Percentiles rank a stretch among this genome's conserved stretches.
phyloP scores from a whole-genome alignment of 2,888 invertebrate species.

The Hemicrepidius hirtus region DNA sequence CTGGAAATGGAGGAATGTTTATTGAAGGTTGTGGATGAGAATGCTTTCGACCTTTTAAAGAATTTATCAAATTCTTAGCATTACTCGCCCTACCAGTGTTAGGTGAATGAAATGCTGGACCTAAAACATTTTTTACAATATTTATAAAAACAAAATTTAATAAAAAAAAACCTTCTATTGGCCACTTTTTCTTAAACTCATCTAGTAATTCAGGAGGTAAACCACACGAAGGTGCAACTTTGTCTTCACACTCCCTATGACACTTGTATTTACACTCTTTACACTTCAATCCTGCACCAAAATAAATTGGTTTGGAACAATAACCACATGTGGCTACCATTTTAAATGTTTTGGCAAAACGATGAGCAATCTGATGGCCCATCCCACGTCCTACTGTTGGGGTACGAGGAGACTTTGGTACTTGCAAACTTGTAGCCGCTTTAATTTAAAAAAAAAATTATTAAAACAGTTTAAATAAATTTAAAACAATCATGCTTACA shows the following conservation, averaged over 20 bases:
- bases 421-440: conserved; percentile 72
- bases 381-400: conserved; percentile 80
- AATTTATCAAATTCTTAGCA: conserved; percentile 70
- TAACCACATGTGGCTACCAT: conserved; percentile 92
- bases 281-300: conserved; percentile 89
- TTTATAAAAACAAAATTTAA: conserved; percentile 4
- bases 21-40: conserved; percentile 76
- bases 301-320: conserved; percentile 79
- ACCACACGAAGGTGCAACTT: conserved; percentile 95
- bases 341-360: conserved; percentile 92
- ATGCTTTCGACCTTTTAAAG: conserved; percentile 73
- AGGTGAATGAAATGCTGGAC: conserved; percentile 70
- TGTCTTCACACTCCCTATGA: conserved; percentile 91
- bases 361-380: conserved; percentile 93
- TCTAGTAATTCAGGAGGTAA: conserved; percentile 90
- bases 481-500: conserved; percentile 62
- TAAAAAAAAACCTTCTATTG: conserved; percentile 75
- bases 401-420: conserved; percentile 76
- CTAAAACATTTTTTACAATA: too few relatives aligned
- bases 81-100: conserved; percentile 70
- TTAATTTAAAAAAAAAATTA: conserved; percentile 29
- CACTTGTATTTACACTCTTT: conserved; percentile 96
- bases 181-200: conserved; percentile 85
- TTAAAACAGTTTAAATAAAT: conserved; percentile 8
- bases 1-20: conserved; percentile 76